Percentiles rank a stretch among this genome's conserved stretches.
These are phyloP conservation scores for Columba guinea DNA, from an alignment of 2,797 vertebrate species.

Conservation along the genomic window DNA sequence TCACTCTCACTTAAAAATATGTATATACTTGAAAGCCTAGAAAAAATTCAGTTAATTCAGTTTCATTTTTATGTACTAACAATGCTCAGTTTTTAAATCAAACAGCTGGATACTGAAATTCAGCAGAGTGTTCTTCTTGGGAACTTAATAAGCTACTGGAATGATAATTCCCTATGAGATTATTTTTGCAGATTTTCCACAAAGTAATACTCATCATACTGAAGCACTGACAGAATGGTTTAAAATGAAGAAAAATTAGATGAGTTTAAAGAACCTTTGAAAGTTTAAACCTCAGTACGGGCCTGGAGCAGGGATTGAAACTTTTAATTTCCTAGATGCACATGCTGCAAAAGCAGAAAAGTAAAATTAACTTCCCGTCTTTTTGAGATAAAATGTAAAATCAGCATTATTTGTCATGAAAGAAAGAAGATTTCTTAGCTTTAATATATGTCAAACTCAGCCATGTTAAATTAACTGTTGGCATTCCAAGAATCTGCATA, in stretches of 20 bases:
- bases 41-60: not conserved
- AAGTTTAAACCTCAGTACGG: not conserved
- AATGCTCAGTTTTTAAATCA: not conserved
- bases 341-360: not conserved
- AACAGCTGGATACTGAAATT: not conserved
- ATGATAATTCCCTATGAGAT: not conserved
- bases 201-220: not conserved
- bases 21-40: not conserved
- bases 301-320: not conserved
- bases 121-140: not conserved
- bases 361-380: not conserved
- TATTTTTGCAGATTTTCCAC: not conserved
- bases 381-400: not conserved
- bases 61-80: not conserved
- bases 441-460: not conserved
- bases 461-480: not conserved
- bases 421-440: not conserved
- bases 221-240: not conserved
- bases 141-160: not conserved
- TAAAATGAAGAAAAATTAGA: constrained; percentile 4
- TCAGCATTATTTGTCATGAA: not conserved
- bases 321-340: not conserved
- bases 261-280: not conserved
- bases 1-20: not conserved
- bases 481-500: not conserved